Evolutionary conservation across 2,888 invertebrate genomes (phyloP), one percentile per base, ranked within the genome.

Genomic region (Paralinhomoeus sp.): DNA sequence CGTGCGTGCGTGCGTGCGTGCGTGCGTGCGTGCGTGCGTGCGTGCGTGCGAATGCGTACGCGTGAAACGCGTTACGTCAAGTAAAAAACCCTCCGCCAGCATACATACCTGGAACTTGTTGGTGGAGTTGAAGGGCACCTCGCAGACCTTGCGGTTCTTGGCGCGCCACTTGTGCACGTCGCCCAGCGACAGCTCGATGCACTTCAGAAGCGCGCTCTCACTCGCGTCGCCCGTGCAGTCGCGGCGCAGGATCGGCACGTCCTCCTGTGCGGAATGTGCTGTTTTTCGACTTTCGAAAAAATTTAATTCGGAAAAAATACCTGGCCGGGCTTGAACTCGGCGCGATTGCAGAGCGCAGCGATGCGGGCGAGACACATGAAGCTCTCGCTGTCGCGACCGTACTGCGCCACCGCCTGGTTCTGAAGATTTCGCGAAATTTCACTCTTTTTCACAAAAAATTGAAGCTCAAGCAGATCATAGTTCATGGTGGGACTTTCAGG

Each of bases 291-390:
- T 27, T 27, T 12, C 12, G 5, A 12, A 27, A 9, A 12, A 12
- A 27, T 27, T 27, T 12, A 27, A 27, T 9, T 27, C 7, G 27
- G 5, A 5, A 5, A 13, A 9, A 3, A 12, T 5, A 22, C 15
- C 18, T 22, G 89, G 52, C 81, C 83, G 45, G 78, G 75, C 67
- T 91, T 93, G 73, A 97, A 97, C 67, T 93, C 91, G 54, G 97
- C 93, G 54, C 93, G 77, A 69, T 93, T 97, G 72, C 97, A 97
- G 48, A 97, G 75, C 49, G 85, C 79, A 36, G 89, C 85, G 62
- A 91, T 81, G 59, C 87, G 78, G 44, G 89, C 80, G 48, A 97
- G 72, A 44, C 87, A 71, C 31, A 23, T 39, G 22, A 27, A 27
- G 7, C 7, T 27, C 12, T 27, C 27, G 27, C 27, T 27, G 27